Conservation (phyloP, 2,888 invertebrate species). For the Brachypalpus laphriformis region DNA sequence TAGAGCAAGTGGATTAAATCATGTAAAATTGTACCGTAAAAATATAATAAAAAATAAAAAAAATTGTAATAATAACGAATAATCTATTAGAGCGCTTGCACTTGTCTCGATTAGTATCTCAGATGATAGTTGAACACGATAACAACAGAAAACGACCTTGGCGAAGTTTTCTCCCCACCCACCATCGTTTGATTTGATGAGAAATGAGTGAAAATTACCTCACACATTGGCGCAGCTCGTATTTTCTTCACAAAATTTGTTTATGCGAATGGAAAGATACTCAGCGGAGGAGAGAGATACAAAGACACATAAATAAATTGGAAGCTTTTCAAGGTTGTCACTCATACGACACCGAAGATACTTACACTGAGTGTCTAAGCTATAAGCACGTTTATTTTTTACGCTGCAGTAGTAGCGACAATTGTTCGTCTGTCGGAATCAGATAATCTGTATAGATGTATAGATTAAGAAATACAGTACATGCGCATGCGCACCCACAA, state of each 20-base stretch:
- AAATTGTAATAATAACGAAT: not conserved
- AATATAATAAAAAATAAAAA: too few relatives aligned
- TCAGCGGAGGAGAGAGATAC: not conserved
- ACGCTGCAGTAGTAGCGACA: not conserved
- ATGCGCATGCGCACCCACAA: not conserved
- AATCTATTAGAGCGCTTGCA: not conserved
- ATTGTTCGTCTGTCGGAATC: not conserved
- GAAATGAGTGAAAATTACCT: not conserved
- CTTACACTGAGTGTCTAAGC: not conserved
- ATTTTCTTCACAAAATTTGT: not conserved
- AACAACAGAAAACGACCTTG: conserved; percentile 34
- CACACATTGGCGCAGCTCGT: not conserved
- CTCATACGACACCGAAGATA: conserved; percentile 3
- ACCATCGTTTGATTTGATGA: not conserved
- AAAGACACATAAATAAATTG: conserved; percentile 4
- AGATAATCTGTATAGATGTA: not conserved
- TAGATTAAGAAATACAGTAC: not conserved
- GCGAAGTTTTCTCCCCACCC: not conserved
- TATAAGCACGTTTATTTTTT: not conserved
- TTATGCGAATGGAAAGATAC: conserved; percentile 18
- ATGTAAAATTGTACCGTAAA: conserved; percentile 2
- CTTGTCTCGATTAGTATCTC: conserved; percentile 1
- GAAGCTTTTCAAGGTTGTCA: conserved; percentile 27
- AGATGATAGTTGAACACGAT: not conserved
- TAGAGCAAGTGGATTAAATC: conserved; percentile 3